Percentiles rank a stretch among this genome's conserved stretches.
Evolutionary conservation across 2,113 vertebrate species (phyloP).

Genomic region (Amphilophus citrinellus): DNA sequence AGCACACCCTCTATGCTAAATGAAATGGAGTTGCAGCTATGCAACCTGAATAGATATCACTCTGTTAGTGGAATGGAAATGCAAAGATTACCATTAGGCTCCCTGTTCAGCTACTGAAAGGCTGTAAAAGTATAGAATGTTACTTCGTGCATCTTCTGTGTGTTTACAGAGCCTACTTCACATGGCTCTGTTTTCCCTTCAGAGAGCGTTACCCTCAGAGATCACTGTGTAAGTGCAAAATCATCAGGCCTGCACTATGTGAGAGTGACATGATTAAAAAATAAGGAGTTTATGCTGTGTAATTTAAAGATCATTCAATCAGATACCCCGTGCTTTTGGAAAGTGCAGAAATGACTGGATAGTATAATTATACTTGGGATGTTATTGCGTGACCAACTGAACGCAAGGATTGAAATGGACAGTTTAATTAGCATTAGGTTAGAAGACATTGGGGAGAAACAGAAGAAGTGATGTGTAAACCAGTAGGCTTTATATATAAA

Average conservation of each 20-base stretch:
- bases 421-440: neutral
- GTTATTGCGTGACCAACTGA: neutral
- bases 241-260: neutral
- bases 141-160: neutral
- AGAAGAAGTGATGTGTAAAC: neutral
- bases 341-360: neutral
- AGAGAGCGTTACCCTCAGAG: neutral
- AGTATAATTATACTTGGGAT: neutral
- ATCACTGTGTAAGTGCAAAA: neutral
- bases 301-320: neutral
- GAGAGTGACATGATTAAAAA: neutral
- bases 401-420: neutral
- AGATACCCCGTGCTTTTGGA: neutral
- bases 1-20: slow-evolving; percentile 25
- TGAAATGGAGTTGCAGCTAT: slow-evolving; percentile 29
- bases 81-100: neutral
- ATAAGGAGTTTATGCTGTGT: neutral
- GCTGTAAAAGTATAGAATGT: neutral
- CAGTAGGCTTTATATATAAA: neutral
- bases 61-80: slow-evolving; percentile 15
- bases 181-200: neutral
- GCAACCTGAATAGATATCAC: slow-evolving; percentile 44
- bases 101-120: neutral
- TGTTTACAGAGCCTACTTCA: neutral
- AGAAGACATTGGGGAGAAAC: neutral